Evolutionary conservation across 2,797 vertebrate genomes (phyloP).

Genomic region (Pagetopsis macropterus): DNA sequence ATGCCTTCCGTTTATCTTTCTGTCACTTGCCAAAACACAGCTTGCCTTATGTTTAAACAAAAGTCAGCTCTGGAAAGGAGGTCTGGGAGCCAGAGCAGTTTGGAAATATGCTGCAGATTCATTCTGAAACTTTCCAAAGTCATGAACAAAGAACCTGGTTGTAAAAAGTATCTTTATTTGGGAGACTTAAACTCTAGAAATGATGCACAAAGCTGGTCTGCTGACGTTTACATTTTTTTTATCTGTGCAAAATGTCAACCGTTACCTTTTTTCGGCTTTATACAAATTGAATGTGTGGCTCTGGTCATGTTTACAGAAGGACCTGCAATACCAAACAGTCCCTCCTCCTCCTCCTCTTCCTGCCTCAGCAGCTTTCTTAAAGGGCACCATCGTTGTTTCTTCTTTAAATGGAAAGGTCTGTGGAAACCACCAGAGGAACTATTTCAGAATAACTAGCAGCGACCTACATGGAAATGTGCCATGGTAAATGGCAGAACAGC

Average conservation of each 20-base stretch:
- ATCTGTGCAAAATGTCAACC: slow-evolving; percentile 37
- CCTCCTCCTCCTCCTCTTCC: slow-evolving; percentile 40
- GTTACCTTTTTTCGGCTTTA: slow-evolving; percentile 35
- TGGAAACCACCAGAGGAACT: slow-evolving; percentile 56
- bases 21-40: slow-evolving; percentile 48
- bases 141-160: slow-evolving; percentile 15
- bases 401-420: slow-evolving; percentile 69
- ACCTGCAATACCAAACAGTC: slow-evolving; percentile 43
- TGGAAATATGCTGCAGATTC: slow-evolving; percentile 44
- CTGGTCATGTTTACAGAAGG: slow-evolving; percentile 62
- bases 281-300: slow-evolving; percentile 38
- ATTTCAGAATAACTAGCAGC: slow-evolving; percentile 56
- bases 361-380: slow-evolving; percentile 42
- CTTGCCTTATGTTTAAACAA: slow-evolving; percentile 58
- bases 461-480: slow-evolving; percentile 60
- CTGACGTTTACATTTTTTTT: slow-evolving; percentile 37
- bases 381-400: slow-evolving; percentile 49
- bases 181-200: slow-evolving; percentile 4
- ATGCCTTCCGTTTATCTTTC: slow-evolving; percentile 50
- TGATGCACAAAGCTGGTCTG: slow-evolving; percentile 2
- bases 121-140: slow-evolving; percentile 47
- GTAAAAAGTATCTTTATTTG: slow-evolving; percentile 5
- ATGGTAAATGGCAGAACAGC: slow-evolving; percentile 45
- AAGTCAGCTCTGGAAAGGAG: slow-evolving; percentile 51
- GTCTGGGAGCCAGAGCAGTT: slow-evolving; percentile 38